Conservation (phyloP, 2,797 vertebrate genomes). For the Muraenolepis orangiensis region DNA sequence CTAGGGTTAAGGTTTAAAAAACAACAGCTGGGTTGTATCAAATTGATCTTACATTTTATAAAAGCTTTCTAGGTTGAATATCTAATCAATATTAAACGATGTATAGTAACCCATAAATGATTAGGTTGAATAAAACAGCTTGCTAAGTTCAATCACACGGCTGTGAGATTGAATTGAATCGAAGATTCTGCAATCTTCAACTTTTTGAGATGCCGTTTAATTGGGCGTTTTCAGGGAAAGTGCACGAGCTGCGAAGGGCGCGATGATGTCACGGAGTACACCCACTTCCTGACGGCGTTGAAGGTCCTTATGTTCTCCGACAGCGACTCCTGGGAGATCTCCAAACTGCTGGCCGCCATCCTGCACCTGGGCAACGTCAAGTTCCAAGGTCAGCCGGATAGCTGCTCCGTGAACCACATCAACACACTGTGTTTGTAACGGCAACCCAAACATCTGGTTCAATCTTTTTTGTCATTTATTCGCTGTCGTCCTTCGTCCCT, state of each 20-base stretch:
- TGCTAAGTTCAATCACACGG: neutral
- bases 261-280: conserved; percentile 83
- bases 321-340: conserved; percentile 87
- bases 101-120: too few species aligned
- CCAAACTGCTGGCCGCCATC: conserved; percentile 87
- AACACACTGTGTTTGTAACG: too few species aligned
- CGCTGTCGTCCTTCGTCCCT: conserved; percentile 35
- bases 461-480: neutral
- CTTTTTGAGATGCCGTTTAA: neutral
- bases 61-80: too few species aligned
- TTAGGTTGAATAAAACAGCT: neutral
- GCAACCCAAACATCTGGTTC: neutral
- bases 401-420: too few species aligned
- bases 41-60: too few species aligned
- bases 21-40: neutral
- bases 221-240: conserved; percentile 77
- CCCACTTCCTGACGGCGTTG: conserved; percentile 87
- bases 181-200: too few species aligned
- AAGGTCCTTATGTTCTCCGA: conserved; percentile 95
- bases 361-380: conserved; percentile 90
- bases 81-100: too few species aligned
- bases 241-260: conserved; percentile 86
- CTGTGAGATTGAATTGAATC: neutral
- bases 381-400: conserved; percentile 77
- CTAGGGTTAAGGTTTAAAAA: neutral